phyloP scores from a whole-genome alignment of 2,113 vertebrate species.

The Lonchura striata region DNA sequence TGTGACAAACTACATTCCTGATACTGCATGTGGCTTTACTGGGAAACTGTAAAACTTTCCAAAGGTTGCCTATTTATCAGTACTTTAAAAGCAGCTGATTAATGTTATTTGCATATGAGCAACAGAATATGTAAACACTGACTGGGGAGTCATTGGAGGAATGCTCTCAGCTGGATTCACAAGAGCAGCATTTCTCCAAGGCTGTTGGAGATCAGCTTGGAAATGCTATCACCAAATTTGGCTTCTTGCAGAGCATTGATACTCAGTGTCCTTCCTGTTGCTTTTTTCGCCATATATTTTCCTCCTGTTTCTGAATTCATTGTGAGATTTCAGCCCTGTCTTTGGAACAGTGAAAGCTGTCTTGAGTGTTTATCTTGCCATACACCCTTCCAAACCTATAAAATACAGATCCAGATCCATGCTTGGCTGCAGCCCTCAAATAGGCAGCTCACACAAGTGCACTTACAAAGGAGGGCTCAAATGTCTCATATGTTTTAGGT shows the following conservation, averaged over 20 bases:
- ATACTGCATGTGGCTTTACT: background rate
- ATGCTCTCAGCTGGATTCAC: background rate
- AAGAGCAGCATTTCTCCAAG: background rate
- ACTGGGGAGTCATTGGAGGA: background rate
- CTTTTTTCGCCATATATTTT: background rate
- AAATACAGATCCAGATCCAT: background rate
- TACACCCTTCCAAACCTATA: background rate
- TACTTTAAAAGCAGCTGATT: constrained; percentile 1
- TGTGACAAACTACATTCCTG: background rate
- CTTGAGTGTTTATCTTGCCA: background rate
- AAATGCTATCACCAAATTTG: background rate
- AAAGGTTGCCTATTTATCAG: background rate
- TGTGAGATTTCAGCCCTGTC: background rate
- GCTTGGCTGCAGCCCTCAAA: background rate
- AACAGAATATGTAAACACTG: background rate
- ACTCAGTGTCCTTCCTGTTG: background rate
- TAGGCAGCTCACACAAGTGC: background rate
- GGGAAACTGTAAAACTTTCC: background rate
- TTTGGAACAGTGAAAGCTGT: background rate
- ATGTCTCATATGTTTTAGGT: background rate
- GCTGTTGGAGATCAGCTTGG: background rate
- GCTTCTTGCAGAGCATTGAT: background rate
- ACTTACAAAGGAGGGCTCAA: background rate
- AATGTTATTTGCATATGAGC: constrained; percentile 29
- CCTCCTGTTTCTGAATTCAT: background rate